Base-by-base conservation (phyloP, 2,113 vertebrate species). In the Phrynocephalus versicolor region DNA sequence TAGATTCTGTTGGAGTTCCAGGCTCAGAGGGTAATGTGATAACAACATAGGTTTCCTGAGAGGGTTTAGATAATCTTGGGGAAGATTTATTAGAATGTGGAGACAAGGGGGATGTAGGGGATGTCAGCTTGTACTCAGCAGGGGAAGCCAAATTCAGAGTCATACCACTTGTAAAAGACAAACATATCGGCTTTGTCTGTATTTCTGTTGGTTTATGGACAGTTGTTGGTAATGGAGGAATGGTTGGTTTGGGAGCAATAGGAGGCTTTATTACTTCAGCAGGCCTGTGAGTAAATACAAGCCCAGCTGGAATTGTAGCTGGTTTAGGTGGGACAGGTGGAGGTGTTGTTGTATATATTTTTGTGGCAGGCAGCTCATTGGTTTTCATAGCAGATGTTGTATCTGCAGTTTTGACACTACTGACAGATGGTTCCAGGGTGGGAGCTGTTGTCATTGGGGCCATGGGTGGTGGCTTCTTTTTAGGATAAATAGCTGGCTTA, bases 11-110 rank as follows among this genome's bases (percentile, higher is more conserved):
- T 87, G 98, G 98, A 92, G 98, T 99, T 74, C 98, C 97, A 87
- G 98, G 98, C 89, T 99, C 98, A 91, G 98, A 99, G 81, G 98
- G 98, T 92, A 99, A 96, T 5, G 98, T 99, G 93, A 99, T 99
- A 57, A 99, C 98, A 65, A 99, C 98, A 65, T 99, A 99, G 0
- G 98, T 99, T 94, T 99, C 97, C 89, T 93, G 95, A 85, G 98
- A 96, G 83, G 97, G 97, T 94, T 97, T 98, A 27, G 97, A 93
- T 93, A 97, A 87, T 87, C 98, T 98, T 37, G 97, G 97, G 72
- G 97, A 97, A 82, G 97, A 97, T 89, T 96, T 97, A 83, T 97
- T 97, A 76, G 97, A 97, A 72, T 97, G 96, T 45, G 98, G 98
- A 89, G 98, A 99, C 77, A 98, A 86, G 18, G 98, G 98, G 77